These are phyloP conservation scores for Tragelaphus imberbis DNA, from an alignment of 2,113 vertebrate genomes.

Conservation along the genomic window DNA sequence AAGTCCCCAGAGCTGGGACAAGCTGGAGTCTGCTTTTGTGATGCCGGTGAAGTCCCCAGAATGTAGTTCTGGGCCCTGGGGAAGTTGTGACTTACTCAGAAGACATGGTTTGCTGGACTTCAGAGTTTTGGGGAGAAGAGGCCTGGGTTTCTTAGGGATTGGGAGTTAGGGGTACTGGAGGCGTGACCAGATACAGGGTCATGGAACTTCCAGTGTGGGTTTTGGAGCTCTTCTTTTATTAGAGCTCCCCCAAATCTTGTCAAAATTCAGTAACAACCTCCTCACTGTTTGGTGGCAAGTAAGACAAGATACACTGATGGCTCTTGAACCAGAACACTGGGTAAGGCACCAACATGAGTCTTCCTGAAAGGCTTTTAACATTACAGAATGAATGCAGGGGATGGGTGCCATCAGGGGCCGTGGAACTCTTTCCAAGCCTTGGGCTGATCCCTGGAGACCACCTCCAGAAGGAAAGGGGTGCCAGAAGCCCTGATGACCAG, in stretches of 20 bases:
- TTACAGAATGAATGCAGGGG: neutral
- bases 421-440: neutral
- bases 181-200: neutral
- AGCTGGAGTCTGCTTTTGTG: neutral
- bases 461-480: neutral
- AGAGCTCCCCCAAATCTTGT: neutral
- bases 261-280: neutral
- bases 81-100: neutral
- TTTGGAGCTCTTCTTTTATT: neutral
- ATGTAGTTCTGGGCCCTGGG: neutral
- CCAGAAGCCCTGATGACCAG: neutral
- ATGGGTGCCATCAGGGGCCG: neutral
- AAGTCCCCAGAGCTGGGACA: neutral
- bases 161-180: neutral
- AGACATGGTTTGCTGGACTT: neutral
- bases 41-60: accelerated
- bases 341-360: neutral
- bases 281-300: neutral
- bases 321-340: neutral
- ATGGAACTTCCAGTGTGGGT: neutral
- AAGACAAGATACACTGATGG: neutral
- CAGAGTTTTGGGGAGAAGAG: neutral
- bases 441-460: neutral
- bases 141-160: neutral
- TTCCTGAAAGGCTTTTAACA: neutral